Evolutionary conservation across 2,797 vertebrate species (phyloP).

Genomic region (Limnodromus scolopaceus): DNA sequence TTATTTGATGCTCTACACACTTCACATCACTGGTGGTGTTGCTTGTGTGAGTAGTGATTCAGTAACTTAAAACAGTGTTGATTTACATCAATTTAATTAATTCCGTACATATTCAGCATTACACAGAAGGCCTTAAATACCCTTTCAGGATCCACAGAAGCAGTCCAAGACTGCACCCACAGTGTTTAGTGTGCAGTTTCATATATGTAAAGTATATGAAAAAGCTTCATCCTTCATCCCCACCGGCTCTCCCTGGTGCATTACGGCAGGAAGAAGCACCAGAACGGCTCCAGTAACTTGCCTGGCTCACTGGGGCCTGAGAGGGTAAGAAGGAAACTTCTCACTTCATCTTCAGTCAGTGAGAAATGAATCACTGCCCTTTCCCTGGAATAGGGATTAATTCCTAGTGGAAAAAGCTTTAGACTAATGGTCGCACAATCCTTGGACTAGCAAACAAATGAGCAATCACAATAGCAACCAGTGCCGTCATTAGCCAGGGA

Average conservation of each 20-base stretch:
- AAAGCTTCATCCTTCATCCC: background rate
- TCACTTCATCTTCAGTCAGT: background rate
- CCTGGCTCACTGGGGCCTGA: background rate
- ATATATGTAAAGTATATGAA: background rate
- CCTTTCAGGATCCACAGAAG: background rate
- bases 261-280: background rate
- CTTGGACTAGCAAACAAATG: background rate
- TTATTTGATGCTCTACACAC: background rate
- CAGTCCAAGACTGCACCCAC: background rate
- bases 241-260: background rate
- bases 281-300: background rate
- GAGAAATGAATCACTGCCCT: background rate
- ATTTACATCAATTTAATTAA: background rate
- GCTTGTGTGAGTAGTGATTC: background rate
- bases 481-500: background rate
- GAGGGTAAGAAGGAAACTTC: background rate
- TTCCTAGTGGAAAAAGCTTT: background rate
- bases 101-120: background rate
- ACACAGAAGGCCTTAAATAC: background rate
- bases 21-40: background rate
- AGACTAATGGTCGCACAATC: background rate
- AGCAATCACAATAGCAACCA: background rate
- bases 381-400: background rate
- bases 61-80: background rate
- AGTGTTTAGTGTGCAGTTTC: background rate